Conservation (phyloP, 35 echinoderm and acorn worm species). For the Lytechinus variegatus region DNA sequence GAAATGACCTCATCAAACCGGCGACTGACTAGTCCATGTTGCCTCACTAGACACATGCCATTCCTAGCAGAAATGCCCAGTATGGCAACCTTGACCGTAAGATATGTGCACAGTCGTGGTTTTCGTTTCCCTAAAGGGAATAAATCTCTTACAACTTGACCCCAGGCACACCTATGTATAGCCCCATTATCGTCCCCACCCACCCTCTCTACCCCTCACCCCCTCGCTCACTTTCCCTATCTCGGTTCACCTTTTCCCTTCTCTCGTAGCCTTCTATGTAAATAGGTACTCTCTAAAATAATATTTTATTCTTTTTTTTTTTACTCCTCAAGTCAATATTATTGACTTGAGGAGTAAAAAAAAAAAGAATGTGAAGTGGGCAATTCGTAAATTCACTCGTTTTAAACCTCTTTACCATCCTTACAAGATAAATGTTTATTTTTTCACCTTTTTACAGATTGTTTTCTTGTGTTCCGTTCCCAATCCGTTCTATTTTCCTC, state of each 20-base stretch:
- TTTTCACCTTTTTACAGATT: too few relatives aligned
- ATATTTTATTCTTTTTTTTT: too few relatives aligned
- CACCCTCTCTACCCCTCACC: too few relatives aligned
- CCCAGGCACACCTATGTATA: not conserved
- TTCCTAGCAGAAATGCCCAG: conserved; percentile 29
- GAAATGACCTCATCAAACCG: conserved; percentile 26
- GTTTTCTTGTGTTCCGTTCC: too few relatives aligned
- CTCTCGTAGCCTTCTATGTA: not conserved
- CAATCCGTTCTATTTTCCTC: too few relatives aligned
- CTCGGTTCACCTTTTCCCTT: not conserved
- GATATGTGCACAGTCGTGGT: conserved; percentile 22
- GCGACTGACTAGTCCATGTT: conserved; percentile 35
- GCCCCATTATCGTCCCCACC: not conserved
- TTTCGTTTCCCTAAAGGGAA: not conserved
- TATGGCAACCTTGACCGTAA: not conserved
- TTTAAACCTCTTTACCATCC: too few relatives aligned
- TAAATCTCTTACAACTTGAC: conserved; percentile 19
- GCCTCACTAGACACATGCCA: conserved; percentile 33
- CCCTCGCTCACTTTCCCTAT: not conserved
- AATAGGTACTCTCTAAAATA: not conserved
- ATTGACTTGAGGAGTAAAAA: too few relatives aligned
- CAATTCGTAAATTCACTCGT: too few relatives aligned
- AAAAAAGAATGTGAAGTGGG: too few relatives aligned
- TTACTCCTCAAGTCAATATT: too few relatives aligned
- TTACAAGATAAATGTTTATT: too few relatives aligned